Evolutionary conservation across 1,140 invertebrate species (phyloP).

Genomic region (Aphelenchoides besseyi): DNA sequence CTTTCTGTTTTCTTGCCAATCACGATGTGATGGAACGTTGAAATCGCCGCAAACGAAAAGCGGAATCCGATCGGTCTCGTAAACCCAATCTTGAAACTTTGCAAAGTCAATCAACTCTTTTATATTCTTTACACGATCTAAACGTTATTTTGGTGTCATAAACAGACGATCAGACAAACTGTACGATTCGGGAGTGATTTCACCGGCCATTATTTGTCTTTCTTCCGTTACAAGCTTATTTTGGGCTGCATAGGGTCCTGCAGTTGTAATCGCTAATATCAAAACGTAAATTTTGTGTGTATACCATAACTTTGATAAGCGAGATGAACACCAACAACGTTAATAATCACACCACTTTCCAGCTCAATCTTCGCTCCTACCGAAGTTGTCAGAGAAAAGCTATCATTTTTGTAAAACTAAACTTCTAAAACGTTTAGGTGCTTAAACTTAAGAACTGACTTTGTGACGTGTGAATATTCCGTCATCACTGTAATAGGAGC

Average conservation of each 20-base stretch:
- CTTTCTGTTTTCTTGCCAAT: slow-evolving; percentile 55
- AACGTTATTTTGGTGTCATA: slow-evolving; percentile 1
- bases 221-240: slow-evolving; percentile 38
- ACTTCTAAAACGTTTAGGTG: neutral
- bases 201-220: slow-evolving; percentile 40
- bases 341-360: slow-evolving; percentile 20
- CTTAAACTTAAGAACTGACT: neutral
- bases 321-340: slow-evolving; percentile 38
- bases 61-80: slow-evolving; percentile 31
- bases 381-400: slow-evolving; percentile 21
- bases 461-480: slow-evolving; percentile 1
- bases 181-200: slow-evolving; percentile 25
- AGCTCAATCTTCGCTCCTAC: slow-evolving; percentile 23
- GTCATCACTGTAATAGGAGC: slow-evolving; percentile 6
- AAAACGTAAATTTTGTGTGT: too few relatives aligned
- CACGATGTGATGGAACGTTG: slow-evolving; percentile 58
- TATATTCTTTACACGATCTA: slow-evolving; percentile 38
- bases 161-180: neutral
- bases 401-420: slow-evolving; percentile 5
- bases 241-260: too few relatives aligned
- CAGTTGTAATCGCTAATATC: too few relatives aligned
- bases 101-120: slow-evolving; percentile 25
- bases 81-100: slow-evolving; percentile 21
- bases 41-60: slow-evolving; percentile 57
- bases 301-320: too few relatives aligned